Evolutionary conservation across 2,113 vertebrate species (phyloP).

Genomic region (Artemisiospiza belli): DNA sequence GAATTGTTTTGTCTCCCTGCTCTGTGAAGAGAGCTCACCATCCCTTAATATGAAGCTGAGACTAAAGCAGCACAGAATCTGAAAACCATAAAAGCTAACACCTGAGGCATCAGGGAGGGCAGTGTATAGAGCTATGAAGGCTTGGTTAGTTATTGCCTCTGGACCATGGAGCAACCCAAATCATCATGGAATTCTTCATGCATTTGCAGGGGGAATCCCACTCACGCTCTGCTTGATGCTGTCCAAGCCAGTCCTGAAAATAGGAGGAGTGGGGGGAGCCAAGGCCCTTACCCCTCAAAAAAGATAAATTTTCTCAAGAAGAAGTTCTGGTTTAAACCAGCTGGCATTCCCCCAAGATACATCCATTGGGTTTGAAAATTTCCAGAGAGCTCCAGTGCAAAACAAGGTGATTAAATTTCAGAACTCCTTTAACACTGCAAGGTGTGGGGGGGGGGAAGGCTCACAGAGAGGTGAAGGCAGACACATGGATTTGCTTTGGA

Average conservation of each 20-base stretch:
- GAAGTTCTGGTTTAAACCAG: background rate
- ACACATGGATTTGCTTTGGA: constrained; percentile 39
- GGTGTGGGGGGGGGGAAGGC: background rate
- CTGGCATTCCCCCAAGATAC: background rate
- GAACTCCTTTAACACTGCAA: background rate
- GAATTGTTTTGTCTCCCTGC: background rate
- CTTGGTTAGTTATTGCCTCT: background rate
- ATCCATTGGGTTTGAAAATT: background rate
- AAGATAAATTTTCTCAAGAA: background rate
- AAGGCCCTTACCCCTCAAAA: background rate
- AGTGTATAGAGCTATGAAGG: background rate
- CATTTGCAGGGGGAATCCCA: background rate
- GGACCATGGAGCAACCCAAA: background rate
- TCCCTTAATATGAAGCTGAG: background rate
- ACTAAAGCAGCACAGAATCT: background rate
- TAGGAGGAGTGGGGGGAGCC: background rate
- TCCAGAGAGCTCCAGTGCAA: background rate
- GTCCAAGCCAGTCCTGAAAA: background rate
- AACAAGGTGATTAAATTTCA: background rate
- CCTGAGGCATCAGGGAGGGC: background rate
- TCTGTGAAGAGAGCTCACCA: background rate
- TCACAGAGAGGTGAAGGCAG: background rate
- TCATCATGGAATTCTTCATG: background rate
- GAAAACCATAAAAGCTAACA: background rate
- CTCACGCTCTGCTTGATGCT: background rate